phyloP scores from a whole-genome alignment of 2,888 invertebrate genomes.

The Colostygia pectinataria region DNA sequence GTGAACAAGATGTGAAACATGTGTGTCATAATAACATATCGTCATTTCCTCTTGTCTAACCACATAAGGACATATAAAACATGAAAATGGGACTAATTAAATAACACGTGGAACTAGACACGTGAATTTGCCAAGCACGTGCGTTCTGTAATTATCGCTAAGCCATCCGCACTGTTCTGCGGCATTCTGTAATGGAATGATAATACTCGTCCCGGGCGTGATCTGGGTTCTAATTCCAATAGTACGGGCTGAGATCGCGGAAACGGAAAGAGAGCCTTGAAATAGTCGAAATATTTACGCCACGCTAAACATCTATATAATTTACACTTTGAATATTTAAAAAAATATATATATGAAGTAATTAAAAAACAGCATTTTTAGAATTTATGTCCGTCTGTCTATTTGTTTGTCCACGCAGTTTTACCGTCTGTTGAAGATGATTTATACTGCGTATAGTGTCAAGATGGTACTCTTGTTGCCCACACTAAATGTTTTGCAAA shows the following conservation, averaged over 20 bases:
- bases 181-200: constrained; percentile 62
- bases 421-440: too few species aligned
- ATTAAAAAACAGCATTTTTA: too few species aligned
- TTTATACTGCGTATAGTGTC: too few species aligned
- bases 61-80: background rate
- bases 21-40: too few species aligned
- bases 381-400: too few species aligned
- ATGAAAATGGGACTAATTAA: constrained; percentile 3
- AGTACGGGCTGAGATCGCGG: constrained; percentile 18
- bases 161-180: constrained; percentile 48
- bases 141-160: constrained; percentile 51
- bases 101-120: constrained; percentile 18
- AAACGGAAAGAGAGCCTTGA: background rate
- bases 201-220: constrained; percentile 60
- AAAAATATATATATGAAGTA: too few species aligned
- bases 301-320: constrained; percentile 7
- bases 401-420: too few species aligned
- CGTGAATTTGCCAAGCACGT: constrained; percentile 33
- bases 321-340: too few species aligned
- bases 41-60: too few species aligned
- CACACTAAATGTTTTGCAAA: too few species aligned
- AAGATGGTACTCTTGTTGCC: too few species aligned
- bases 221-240: constrained; percentile 50
- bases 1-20: too few species aligned
- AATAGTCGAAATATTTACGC: constrained; percentile 8